Evolutionary conservation across 2,113 vertebrate genomes (phyloP).

Genomic region (Charadrius vociferus): DNA sequence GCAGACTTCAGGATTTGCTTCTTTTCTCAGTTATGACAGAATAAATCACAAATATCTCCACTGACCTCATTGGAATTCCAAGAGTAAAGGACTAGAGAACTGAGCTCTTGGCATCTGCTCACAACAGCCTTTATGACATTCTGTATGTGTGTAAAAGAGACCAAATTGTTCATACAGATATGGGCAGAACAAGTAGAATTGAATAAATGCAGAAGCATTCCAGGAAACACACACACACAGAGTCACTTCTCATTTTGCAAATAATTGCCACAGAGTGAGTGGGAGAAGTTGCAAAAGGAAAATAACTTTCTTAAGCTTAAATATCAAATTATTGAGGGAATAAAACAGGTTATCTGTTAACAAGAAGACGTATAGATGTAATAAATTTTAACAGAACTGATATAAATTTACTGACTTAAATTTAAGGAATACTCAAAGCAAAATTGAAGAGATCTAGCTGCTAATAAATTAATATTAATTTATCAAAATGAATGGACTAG

Average conservation of each 20-base stretch:
- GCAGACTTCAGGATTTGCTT: background rate
- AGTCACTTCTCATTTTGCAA: background rate
- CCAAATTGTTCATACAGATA: background rate
- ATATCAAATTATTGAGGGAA: background rate
- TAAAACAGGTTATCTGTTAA: background rate
- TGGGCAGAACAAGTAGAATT: background rate
- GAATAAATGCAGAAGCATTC: background rate
- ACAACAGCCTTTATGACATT: background rate
- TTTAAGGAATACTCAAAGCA: background rate
- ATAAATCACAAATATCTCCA: background rate
- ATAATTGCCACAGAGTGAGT: background rate
- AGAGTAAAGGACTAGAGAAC: background rate
- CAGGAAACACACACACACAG: background rate
- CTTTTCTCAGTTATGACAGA: background rate
- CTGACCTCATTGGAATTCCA: background rate
- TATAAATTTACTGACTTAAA: background rate
- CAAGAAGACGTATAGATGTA: background rate
- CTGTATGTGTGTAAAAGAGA: background rate
- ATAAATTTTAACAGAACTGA: background rate
- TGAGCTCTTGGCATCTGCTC: background rate
- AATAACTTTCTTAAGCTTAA: background rate
- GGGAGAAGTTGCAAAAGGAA: background rate
- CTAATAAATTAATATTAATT: background rate
- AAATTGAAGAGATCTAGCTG: background rate
- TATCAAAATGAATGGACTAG: background rate